phyloP scores from a whole-genome alignment of 1,140 invertebrate species.

The Lasioglossum baleicum region DNA sequence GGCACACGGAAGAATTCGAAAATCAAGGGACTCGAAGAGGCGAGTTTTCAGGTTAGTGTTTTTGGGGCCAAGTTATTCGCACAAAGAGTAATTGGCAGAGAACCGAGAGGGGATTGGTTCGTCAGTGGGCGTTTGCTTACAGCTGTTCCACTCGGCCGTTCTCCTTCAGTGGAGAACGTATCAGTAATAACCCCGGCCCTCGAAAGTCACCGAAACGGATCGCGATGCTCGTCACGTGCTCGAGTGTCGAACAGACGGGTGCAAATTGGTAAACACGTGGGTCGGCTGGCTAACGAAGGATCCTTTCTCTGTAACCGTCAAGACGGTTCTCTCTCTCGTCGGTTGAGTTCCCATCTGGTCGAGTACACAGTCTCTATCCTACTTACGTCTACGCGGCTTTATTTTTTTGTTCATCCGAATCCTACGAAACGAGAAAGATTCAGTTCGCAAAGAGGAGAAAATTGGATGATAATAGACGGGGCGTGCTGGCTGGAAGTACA shows the following conservation, averaged over 20 bases:
- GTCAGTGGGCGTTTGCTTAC: background rate
- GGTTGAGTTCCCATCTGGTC: no score
- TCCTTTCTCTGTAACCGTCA: background rate
- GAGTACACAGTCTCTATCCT: no score
- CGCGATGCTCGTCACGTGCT: constrained; percentile 30
- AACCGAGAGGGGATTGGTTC: background rate
- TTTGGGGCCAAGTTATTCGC: no score
- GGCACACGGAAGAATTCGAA: no score
- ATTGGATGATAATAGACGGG: constrained; percentile 33
- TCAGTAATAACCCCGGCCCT: constrained; percentile 18
- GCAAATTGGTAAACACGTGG: constrained; percentile 26
- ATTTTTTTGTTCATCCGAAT: background rate
- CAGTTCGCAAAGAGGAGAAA: constrained; percentile 12
- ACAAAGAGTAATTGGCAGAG: no score
- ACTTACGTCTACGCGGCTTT: no score
- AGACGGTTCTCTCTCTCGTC: background rate
- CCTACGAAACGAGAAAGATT: constrained; percentile 4
- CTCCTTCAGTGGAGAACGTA: constrained; percentile 4
- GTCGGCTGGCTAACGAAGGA: constrained; percentile 26
- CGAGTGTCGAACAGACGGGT: constrained; percentile 17
- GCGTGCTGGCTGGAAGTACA: constrained; percentile 31
- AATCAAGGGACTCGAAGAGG: background rate
- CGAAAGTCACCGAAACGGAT: background rate
- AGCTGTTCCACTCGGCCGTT: background rate
- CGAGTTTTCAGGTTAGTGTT: background rate